Base-by-base conservation (phyloP, 2,113 vertebrate genomes). In the Zosterops lateralis region DNA sequence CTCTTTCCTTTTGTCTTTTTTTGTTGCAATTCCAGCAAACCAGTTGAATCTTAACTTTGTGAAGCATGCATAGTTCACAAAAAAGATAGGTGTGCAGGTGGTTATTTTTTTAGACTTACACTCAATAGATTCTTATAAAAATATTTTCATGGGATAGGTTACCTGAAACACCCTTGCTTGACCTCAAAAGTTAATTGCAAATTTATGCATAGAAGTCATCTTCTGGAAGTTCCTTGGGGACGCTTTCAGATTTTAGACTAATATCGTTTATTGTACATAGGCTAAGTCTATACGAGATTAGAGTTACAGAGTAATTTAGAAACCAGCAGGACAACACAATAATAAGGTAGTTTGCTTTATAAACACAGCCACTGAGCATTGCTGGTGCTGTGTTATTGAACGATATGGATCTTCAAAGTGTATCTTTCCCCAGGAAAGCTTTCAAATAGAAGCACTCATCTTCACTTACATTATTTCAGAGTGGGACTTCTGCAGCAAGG, bases 21-120 rank as follows among this genome's bases (percentile, higher is more conserved):
- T 67, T 87, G 57, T 96, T 96, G 93, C 45, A 17, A 91, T 89
- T 81, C 82, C 92, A 96, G 93, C 74, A 92, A 94, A 94, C 61
- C 57, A 87, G 62, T 84, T 95, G 85, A 87, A 96, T 61, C 84
- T 97, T 90, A 71, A 50, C 54, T 73, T 84, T 53, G 45, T 77
- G 62, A 60, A 54, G 84, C 47, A 70, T 84, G 21, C 84, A 11
- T 68, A 88, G 72, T 72, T 94, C 66, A 82, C 82, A 48, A 84
- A 72, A 91, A 89, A 64, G 56, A 29, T 81, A 82, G 56, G 24
- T 77, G 60, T 88, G 71, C 85, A 95, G 67, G 50, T 95, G 62
- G 34, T 87, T 81, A 78, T 45, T 78, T 94, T 87, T 89, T 82
- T 56, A 68, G 71, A 34, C 8, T 76, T 62, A 36, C 5, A 61